Conservation (phyloP, 2,113 vertebrate species). For the Mellivora capensis region DNA sequence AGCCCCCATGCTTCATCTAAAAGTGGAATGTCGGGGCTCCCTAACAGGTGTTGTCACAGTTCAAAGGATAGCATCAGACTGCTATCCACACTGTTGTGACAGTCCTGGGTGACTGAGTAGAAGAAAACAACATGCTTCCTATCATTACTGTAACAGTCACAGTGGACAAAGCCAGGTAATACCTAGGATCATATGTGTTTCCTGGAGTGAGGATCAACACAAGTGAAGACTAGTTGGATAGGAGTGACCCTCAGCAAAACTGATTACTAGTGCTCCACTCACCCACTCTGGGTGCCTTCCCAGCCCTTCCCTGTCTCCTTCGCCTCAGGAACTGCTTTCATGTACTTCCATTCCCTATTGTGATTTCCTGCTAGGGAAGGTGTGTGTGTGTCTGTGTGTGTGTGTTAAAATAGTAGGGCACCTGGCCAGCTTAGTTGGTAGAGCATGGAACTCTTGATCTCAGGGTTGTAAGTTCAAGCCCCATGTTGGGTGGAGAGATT, state of each 20-base stretch:
- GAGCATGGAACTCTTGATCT: background rate
- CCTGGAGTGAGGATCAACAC: background rate
- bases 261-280: background rate
- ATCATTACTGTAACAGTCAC: background rate
- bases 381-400: too few species aligned
- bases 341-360: background rate
- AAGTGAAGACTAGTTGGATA: background rate
- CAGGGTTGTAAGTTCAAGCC: background rate
- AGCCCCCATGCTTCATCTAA: background rate
- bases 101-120: background rate
- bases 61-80: background rate
- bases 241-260: background rate
- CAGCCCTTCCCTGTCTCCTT: background rate
- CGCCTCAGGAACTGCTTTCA: background rate
- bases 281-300: background rate
- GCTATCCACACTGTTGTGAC: background rate
- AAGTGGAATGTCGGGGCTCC: background rate
- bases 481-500: background rate
- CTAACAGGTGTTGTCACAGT: background rate
- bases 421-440: background rate
- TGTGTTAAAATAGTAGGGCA: background rate
- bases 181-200: background rate
- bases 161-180: rapidly evolving
- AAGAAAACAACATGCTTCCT: background rate
- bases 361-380: background rate